Evolutionary conservation across 2,888 invertebrate species (phyloP).

Genomic region (Acanthosepion pharaonis): DNA sequence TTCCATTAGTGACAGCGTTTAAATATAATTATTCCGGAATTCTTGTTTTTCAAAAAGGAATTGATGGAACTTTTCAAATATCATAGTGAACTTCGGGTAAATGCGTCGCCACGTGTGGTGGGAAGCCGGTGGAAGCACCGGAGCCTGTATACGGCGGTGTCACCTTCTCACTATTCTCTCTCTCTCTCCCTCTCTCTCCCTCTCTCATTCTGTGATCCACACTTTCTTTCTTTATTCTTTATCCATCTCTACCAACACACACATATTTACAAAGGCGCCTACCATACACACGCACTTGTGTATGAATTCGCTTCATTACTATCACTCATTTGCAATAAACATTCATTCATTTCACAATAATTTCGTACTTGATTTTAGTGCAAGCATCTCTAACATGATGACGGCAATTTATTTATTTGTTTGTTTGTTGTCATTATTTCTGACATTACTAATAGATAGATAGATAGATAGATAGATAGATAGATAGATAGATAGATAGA

Average conservation of each 20-base stretch:
- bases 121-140: neutral
- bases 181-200: neutral
- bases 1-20: constrained; percentile 22
- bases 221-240: neutral
- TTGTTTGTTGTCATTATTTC: no score
- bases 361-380: no score
- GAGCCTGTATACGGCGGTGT: neutral
- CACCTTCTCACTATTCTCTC: neutral
- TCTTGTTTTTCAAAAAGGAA: constrained; percentile 12
- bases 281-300: neutral
- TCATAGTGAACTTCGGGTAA: neutral
- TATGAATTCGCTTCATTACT: neutral
- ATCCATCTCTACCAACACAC: neutral
- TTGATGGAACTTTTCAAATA: constrained; percentile 20
- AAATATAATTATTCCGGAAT: neutral
- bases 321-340: no score
- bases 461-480: neutral
- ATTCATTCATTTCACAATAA: no score
- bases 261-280: neutral
- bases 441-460: neutral
- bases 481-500: neutral
- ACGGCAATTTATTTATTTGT: no score
- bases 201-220: neutral
- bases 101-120: neutral
- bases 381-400: no score